Conservation (phyloP, 2,888 invertebrate genomes). For the Gibbula magus region DNA sequence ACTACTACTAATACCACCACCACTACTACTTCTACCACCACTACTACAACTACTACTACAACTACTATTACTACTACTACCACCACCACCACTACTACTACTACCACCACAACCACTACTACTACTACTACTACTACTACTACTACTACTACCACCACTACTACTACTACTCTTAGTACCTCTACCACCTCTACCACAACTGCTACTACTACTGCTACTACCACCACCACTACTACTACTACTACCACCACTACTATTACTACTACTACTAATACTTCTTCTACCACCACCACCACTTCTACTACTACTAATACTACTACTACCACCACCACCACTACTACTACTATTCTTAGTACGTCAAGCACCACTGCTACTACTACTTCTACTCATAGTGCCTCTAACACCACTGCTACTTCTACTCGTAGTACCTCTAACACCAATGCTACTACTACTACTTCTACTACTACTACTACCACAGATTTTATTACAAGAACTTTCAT, state of each 20-base stretch:
- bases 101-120: neutral
- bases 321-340: too few species aligned
- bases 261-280: too few species aligned
- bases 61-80: slow-evolving; percentile 2
- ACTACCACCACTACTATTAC: neutral
- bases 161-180: neutral
- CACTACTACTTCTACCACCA: too few species aligned
- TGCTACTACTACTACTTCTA: too few species aligned
- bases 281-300: too few species aligned
- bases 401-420: too few species aligned
- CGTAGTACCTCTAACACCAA: too few species aligned
- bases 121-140: neutral
- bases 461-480: too few species aligned
- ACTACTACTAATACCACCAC: too few species aligned
- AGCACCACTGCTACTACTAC: too few species aligned
- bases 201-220: neutral
- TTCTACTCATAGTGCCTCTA: too few species aligned
- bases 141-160: neutral
- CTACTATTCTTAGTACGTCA: neutral
- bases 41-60: slow-evolving; percentile 12
- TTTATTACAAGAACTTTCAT: too few species aligned
- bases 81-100: slow-evolving; percentile 5
- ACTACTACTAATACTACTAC: neutral
- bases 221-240: neutral
- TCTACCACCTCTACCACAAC: neutral